Percentiles rank a stretch among this genome's conserved stretches.
phyloP scores from a whole-genome alignment of 64 coral and sea anemone genomes.

The Montipora foliosa region DNA sequence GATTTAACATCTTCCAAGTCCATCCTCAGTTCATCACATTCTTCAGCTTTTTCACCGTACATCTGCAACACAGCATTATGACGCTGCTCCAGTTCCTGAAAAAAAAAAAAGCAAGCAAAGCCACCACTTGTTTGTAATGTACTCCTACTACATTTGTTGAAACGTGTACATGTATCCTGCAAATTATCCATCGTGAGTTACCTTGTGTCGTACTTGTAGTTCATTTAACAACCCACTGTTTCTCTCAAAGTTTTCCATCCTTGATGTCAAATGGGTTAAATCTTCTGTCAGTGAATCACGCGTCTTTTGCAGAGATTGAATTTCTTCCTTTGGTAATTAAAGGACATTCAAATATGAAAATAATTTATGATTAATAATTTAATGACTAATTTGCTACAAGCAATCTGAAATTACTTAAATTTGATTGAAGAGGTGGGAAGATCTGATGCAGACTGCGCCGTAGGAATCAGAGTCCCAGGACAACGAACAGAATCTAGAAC shows the following conservation, averaged over 20 bases:
- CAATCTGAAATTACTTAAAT: no score
- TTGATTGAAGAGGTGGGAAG: no score
- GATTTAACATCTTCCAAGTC: slow-evolving; percentile 97
- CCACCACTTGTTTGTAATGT: neutral
- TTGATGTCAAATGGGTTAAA: slow-evolving; percentile 61
- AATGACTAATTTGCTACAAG: no score
- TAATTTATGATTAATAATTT: neutral
- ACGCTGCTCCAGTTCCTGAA: slow-evolving; percentile 77
- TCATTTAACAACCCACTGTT: slow-evolving; percentile 45
- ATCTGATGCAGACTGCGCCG: no score
- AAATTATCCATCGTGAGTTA: neutral
- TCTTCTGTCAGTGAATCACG: slow-evolving; percentile 93
- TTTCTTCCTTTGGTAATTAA: slow-evolving; percentile 69
- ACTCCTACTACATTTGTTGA: neutral
- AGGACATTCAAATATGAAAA: neutral
- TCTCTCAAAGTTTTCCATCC: slow-evolving; percentile 69
- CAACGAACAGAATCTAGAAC: no score
- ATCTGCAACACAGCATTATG: slow-evolving; percentile 98
- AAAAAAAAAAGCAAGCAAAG: neutral
- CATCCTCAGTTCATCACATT: slow-evolving; percentile 90
- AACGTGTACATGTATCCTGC: no score
- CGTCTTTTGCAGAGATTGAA: slow-evolving; percentile 76
- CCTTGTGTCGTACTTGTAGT: slow-evolving; percentile 72
- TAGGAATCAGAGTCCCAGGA: no score
- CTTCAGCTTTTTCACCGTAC: slow-evolving; percentile 98